Percentiles rank a stretch among this genome's conserved stretches.
Conservation (phyloP, 23 tunicate species). For the Styela clava region DNA sequence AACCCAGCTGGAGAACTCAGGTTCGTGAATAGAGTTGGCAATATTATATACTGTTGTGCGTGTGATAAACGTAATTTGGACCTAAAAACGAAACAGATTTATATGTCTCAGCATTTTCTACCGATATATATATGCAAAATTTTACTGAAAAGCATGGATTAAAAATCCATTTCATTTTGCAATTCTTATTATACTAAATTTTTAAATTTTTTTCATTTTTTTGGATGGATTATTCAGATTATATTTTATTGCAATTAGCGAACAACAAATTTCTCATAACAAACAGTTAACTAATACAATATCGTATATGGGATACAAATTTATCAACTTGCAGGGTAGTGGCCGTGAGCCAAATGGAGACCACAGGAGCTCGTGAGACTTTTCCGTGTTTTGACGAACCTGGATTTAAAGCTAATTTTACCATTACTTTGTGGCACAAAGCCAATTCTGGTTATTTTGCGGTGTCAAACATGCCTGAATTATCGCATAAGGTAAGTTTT, state of each 20-base stretch:
- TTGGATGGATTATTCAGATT: too few species aligned
- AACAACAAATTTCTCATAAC: too few species aligned
- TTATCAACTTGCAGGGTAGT: constrained; percentile 8
- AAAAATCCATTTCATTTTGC: too few species aligned
- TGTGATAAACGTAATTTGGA: too few species aligned
- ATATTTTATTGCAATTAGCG: too few species aligned
- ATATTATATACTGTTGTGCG: too few species aligned
- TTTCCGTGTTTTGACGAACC: constrained; percentile 16
- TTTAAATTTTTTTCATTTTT: too few species aligned
- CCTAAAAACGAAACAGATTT: background rate
- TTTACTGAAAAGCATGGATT: too few species aligned
- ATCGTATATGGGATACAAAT: too few species aligned
- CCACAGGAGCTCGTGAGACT: constrained; percentile 7
- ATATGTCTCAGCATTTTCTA: background rate
- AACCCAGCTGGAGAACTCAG: constrained; percentile 47
- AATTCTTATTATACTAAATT: too few species aligned
- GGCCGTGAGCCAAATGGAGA: constrained; percentile 1
- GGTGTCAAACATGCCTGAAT: background rate
- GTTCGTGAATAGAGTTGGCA: constrained; percentile 5
- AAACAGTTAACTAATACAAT: too few species aligned
- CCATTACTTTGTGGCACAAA: constrained; percentile 12
- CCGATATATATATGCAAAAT: too few species aligned
- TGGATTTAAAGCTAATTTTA: background rate
- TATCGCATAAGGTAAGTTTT: background rate
- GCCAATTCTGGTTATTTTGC: constrained; percentile 8